Percentiles rank a stretch among this genome's conserved stretches.
Conservation (phyloP, 2,797 vertebrate genomes). For the Sebastes matsubarae region DNA sequence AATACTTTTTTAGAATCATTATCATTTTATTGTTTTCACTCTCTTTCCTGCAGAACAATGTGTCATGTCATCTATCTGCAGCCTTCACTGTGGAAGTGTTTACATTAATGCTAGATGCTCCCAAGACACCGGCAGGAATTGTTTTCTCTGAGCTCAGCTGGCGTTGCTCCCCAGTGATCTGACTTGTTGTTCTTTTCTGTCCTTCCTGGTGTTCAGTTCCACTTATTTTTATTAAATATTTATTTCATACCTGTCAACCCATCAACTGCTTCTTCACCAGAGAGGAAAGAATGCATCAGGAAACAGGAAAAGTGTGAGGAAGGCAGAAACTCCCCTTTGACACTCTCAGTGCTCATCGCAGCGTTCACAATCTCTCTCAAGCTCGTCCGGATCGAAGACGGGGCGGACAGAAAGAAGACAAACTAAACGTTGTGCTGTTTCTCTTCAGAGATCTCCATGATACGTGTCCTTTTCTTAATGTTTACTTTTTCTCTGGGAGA, state of each 20-base stretch:
- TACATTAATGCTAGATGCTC: constrained; percentile 28
- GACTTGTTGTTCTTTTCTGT: constrained; percentile 47
- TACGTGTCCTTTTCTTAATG: constrained; percentile 5
- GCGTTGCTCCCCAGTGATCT: constrained; percentile 29
- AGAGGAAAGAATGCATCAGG: constrained; percentile 49
- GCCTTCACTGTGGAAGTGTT: constrained; percentile 26
- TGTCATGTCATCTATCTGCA: constrained; percentile 49
- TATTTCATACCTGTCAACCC: constrained; percentile 46
- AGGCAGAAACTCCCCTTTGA: constrained; percentile 58
- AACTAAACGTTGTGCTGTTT: constrained; percentile 12
- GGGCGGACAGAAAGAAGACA: background rate
- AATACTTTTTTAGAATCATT: background rate
- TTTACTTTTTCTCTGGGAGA: constrained; percentile 24
- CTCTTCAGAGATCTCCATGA: constrained; percentile 10
- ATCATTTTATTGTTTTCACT: background rate
- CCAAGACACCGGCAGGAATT: constrained; percentile 13
- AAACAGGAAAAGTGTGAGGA: constrained; percentile 56
- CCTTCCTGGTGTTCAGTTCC: constrained; percentile 39
- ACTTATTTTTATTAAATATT: constrained; percentile 16
- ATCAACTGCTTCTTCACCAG: constrained; percentile 38
- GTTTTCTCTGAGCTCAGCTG: constrained; percentile 42
- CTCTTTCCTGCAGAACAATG: constrained; percentile 16
- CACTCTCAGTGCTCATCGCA: constrained; percentile 27
- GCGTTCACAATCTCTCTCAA: constrained; percentile 50
- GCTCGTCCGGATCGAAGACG: constrained; percentile 42